phyloP scores from a whole-genome alignment of 1,140 invertebrate genomes.

The Nautilus pompilius region DNA sequence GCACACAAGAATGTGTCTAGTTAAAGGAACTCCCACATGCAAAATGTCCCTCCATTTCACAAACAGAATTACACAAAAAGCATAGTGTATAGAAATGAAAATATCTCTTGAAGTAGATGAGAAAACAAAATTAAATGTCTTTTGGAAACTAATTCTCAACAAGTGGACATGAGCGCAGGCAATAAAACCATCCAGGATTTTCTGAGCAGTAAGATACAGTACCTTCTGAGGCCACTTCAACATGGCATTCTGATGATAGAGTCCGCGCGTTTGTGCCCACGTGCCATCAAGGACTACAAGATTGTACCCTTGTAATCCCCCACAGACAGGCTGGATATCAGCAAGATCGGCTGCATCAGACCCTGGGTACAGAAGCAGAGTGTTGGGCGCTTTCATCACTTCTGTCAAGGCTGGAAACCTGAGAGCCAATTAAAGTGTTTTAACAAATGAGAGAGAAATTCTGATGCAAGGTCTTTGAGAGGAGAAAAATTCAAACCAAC shows the following conservation, averaged over 20 bases:
- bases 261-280: conserved; percentile 83
- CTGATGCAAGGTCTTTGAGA: background rate
- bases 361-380: conserved; percentile 80
- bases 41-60: too few species aligned
- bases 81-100: too few species aligned
- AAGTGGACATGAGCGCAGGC: too few species aligned
- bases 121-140: too few species aligned
- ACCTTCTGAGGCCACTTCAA: conserved; percentile 54
- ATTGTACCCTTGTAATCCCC: conserved; percentile 62
- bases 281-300: conserved; percentile 88
- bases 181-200: too few species aligned
- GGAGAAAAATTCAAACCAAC: background rate
- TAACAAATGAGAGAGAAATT: too few species aligned
- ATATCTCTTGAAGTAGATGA: too few species aligned
- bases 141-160: too few species aligned
- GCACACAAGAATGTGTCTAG: too few species aligned
- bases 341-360: conserved; percentile 67
- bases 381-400: conserved; percentile 69
- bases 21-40: too few species aligned
- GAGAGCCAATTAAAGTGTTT: conserved; percentile 15
- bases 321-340: conserved; percentile 39
- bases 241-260: conserved; percentile 54
- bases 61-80: too few species aligned
- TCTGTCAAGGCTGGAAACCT: conserved; percentile 68
- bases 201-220: too few species aligned